A percentile compares a stretch with the other conserved stretches of the same genome.
phyloP scores from a whole-genome alignment of 1,140 invertebrate genomes.

The Gryllus bimaculatus region DNA sequence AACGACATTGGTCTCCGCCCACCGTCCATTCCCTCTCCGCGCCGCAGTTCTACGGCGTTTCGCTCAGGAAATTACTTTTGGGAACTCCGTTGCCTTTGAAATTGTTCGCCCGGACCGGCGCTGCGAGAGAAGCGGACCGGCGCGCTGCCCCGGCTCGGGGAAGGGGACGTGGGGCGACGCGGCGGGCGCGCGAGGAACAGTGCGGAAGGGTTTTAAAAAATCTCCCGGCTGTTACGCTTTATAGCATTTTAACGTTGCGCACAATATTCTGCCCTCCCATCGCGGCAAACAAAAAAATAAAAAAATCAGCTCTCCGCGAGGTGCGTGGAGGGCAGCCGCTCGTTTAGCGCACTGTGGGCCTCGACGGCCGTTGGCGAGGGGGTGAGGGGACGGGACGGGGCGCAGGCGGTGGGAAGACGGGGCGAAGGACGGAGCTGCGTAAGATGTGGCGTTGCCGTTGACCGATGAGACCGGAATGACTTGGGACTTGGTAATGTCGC shows the following conservation, averaged over 20 bases:
- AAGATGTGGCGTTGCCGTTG: too few species aligned
- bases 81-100: background rate
- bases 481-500: too few species aligned
- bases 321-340: background rate
- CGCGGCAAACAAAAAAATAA: background rate
- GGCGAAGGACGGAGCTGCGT: too few species aligned
- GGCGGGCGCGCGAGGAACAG: background rate
- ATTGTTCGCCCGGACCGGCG: background rate
- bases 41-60: background rate
- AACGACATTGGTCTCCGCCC: too few species aligned
- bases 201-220: background rate
- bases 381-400: too few species aligned
- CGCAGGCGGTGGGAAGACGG: too few species aligned
- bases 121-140: background rate
- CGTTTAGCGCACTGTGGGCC: too few species aligned
- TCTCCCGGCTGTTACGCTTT: background rate
- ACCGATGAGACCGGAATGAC: too few species aligned
- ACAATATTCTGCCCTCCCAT: background rate
- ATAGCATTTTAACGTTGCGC: background rate
- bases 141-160: too few species aligned
- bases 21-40: background rate
- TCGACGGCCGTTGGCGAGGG: too few species aligned
- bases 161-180: background rate
- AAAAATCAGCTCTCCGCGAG: background rate
- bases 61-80: constrained; percentile 1